These are phyloP conservation scores for Carpatolechia fugitivella DNA, from an alignment of 2,888 invertebrate species.

Conservation along the genomic window DNA sequence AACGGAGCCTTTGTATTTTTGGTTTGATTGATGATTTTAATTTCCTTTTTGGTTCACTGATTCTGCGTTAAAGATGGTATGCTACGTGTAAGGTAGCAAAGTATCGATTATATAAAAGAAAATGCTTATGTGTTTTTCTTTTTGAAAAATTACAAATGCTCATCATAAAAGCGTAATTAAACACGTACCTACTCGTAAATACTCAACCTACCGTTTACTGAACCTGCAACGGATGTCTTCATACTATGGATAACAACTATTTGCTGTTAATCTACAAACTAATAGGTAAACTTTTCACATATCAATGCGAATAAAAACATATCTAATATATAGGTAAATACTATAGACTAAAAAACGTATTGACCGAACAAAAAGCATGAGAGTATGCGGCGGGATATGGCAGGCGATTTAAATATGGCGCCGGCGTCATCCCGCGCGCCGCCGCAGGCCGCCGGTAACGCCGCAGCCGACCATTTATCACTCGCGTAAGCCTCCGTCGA, in stretches of 20 bases:
- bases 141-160: too few relatives aligned
- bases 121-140: too few relatives aligned
- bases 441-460: conserved; percentile 61
- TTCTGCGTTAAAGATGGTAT: conserved; percentile 38
- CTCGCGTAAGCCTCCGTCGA: conserved; percentile 76
- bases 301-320: neutral
- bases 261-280: neutral
- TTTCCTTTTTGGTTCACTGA: conserved; percentile 73
- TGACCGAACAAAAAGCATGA: conserved; percentile 11
- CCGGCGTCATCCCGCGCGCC: conserved; percentile 49
- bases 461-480: conserved; percentile 74
- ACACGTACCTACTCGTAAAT: too few relatives aligned
- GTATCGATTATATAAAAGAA: too few relatives aligned
- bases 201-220: too few relatives aligned
- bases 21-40: conserved; percentile 79
- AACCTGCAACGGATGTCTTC: neutral
- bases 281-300: neutral
- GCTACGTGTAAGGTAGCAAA: conserved; percentile 19
- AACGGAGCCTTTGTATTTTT: conserved; percentile 76
- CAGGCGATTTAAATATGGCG: conserved; percentile 34
- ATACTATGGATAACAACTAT: too few relatives aligned
- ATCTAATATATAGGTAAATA: conserved; percentile 6
- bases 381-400: conserved; percentile 53
- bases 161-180: too few relatives aligned
- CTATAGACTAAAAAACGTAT: neutral